Percentiles rank a stretch among this genome's conserved stretches.
phyloP scores from a whole-genome alignment of 1,140 invertebrate genomes.

The Euwallacea fornicatus region DNA sequence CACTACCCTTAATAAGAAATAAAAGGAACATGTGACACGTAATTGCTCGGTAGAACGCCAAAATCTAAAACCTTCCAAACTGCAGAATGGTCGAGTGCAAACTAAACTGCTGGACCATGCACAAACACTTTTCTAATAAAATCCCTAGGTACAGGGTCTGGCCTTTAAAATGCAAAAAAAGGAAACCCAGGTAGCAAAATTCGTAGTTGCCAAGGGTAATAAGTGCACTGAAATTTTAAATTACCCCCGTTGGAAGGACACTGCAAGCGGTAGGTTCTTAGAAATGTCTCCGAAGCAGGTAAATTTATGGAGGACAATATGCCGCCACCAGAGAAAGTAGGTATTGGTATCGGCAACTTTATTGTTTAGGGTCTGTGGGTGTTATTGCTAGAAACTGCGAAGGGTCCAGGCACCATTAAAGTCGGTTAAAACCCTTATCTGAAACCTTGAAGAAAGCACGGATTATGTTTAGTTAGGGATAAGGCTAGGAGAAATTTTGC shows the following conservation, averaged over 20 bases:
- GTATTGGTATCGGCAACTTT: too few relatives aligned
- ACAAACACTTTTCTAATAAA: neutral
- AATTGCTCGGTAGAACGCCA: neutral
- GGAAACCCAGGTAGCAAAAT: conserved; percentile 18
- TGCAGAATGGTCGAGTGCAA: neutral
- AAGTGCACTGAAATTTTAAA: conserved; percentile 8
- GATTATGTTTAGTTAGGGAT: too few relatives aligned
- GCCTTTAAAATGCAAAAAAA: conserved; percentile 20
- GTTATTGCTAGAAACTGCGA: too few relatives aligned
- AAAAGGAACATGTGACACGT: neutral
- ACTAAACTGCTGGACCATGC: conserved; percentile 2
- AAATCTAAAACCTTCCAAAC: neutral
- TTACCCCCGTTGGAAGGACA: conserved; percentile 1
- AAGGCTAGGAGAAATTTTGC: too few relatives aligned
- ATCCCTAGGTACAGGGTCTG: neutral
- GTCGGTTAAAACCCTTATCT: too few relatives aligned
- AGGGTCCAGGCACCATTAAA: neutral
- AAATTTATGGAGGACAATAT: neutral
- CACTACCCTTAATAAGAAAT: neutral
- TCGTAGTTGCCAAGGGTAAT: neutral
- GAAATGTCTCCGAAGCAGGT: conserved; percentile 12
- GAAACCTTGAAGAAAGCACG: too few relatives aligned
- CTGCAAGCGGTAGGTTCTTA: conserved; percentile 4
- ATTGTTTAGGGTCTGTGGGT: too few relatives aligned
- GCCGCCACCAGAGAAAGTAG: neutral